Evolutionary conservation across 2,888 invertebrate species (phyloP), one percentile per base, ranked within the genome.

Genomic region (Sminthurinus aureus): DNA sequence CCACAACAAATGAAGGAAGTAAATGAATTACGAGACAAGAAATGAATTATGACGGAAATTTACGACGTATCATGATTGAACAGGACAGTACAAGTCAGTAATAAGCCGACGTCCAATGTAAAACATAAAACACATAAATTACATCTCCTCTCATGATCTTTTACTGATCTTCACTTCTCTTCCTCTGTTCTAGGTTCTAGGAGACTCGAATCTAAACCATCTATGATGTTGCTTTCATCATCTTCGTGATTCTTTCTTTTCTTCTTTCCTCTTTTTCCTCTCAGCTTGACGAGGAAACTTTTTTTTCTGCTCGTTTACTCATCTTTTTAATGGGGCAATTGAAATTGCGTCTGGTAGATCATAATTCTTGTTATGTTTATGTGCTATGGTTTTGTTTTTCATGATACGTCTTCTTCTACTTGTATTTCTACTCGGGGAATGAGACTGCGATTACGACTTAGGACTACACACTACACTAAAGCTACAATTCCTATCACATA

Each of bases 251-350:
- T 26, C 24, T 71, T 22, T 71, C 24, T 71, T 71, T 71, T 24
- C 24, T 24, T 24, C 11, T 20, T 22, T 12, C 11, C 11, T 22
- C 11, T n/a, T 22, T n/a, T 22, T 15, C 15, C 11, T 22, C 26
- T 22, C 6, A 26, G 71, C 12, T 22, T 13, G 26, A 71, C 13
- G 24, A 71, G 24, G 24, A 71, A 24, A 24, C 9, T 26, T 11
- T n/a, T 69, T 11, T n/a, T 69, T 71, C 26, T 15, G 6, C 71
- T 71, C 71, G 71, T 71, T 58, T 58, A 58, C 58, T 58, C 58
- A 58, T 71, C 71, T 71, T 71, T 71, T 71, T 71, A 71, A 71
- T 71, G 71, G 71, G 71, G 24, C 71, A 71, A 71, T 71, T 71
- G 71, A 58, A 58, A 58, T 58, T 58, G 58, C 58, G 58, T 58